Conservation (phyloP, 2,797 vertebrate genomes). For the Sebastes vulpes region DNA sequence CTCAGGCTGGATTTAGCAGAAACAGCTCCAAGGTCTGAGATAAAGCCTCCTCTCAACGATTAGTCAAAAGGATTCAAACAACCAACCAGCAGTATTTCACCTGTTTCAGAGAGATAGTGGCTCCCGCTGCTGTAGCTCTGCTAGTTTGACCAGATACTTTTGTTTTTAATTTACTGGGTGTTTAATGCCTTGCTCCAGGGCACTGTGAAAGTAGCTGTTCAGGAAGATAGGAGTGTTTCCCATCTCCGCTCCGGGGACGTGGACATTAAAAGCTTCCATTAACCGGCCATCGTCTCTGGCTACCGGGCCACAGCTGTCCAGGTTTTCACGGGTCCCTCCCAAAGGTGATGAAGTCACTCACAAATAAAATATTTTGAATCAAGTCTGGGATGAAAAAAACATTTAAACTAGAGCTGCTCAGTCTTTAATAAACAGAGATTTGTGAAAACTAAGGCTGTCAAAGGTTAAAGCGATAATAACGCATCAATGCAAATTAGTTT, state of each 20-base stretch:
- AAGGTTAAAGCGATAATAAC: no score
- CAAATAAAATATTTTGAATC: neutral
- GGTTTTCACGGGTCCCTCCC: neutral
- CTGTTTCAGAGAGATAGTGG: neutral
- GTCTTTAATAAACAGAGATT: neutral
- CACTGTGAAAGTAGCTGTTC: neutral
- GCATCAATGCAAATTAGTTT: no score
- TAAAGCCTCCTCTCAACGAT: neutral
- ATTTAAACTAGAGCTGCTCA: neutral
- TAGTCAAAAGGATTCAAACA: neutral
- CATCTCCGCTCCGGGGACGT: neutral
- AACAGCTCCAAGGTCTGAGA: neutral
- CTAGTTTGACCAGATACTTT: neutral
- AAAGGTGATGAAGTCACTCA: neutral
- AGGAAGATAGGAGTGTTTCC: neutral
- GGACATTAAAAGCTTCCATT: constrained; percentile 18
- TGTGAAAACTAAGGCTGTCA: neutral
- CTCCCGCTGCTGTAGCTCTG: neutral
- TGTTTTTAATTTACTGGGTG: neutral
- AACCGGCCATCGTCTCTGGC: neutral
- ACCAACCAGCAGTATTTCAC: neutral
- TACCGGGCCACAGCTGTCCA: neutral
- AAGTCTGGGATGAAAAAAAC: neutral
- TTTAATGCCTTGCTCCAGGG: neutral
- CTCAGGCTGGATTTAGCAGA: neutral